Base-by-base conservation (phyloP, 2,888 invertebrate species). In the Agrochola circellaris region DNA sequence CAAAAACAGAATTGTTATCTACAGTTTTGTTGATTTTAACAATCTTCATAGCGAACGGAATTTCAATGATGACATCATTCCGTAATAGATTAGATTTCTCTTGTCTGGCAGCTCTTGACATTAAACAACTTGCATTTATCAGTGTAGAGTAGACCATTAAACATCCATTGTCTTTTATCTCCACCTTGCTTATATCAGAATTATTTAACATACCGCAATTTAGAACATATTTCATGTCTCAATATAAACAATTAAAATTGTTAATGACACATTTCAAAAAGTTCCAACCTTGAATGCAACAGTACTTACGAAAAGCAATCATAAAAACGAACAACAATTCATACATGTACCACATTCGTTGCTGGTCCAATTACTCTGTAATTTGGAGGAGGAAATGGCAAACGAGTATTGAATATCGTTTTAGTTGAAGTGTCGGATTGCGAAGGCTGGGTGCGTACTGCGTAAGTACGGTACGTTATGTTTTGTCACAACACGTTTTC, bases 41-140 rank as follows among this genome's bases (percentile, higher is more conserved):
- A 72, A 56, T 78, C 7, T 83, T 68, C 64, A 61, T 54, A 51
- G 54, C n/a, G 54, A 65, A 60, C 48, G 72, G 68, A 85, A 88
- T 81, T 87, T 79, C 77, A 86, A 82, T 89, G 90, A 89, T 90
- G 89, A 90, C 88, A 89, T 86, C 89, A 89, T 87, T 89, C 87
- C 34, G 1, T 79, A 67, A 67, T 80, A 84, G 74, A 80, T 71
- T 60, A 64, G 51, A 79, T 67, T 66, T 75, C 62, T 70, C 48
- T 71, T 61, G 85, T 77, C 77, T 75, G 61, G 38, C 56, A 68
- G 54, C 69, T 72, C 45, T 73, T 70, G 84, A 85, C 75, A 56
- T 73, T 65, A 69, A 79, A 84, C 48, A 42, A 70, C 42, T 58
- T 56, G 64, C 30, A 48, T 62, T 68, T 67, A 79, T 60, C n/a